These are phyloP conservation scores for Gonioctena quinquepunctata DNA, from an alignment of 1,140 invertebrate species.

Conservation along the genomic window DNA sequence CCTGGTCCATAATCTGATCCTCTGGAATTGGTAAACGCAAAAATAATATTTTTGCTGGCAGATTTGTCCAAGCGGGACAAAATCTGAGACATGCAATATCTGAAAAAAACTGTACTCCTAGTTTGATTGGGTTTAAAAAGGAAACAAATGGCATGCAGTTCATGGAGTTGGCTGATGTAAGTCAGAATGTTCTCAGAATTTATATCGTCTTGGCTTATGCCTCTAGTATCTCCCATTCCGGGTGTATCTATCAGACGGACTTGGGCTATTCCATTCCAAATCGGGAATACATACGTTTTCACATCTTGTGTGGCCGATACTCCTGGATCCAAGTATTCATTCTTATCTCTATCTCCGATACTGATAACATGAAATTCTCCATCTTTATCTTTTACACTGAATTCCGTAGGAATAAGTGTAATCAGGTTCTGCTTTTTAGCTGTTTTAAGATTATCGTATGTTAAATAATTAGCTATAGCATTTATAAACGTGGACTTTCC, in stretches of 20 bases:
- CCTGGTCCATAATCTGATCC: slow-evolving; percentile 42
- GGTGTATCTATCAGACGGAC: slow-evolving; percentile 47
- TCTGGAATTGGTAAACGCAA: slow-evolving; percentile 46
- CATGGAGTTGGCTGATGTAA: slow-evolving; percentile 35
- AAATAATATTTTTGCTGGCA: slow-evolving; percentile 43
- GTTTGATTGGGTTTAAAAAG: slow-evolving; percentile 44
- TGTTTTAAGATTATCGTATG: slow-evolving; percentile 34
- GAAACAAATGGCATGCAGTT: slow-evolving; percentile 47
- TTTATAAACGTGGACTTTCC: slow-evolving; percentile 54
- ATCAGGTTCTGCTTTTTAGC: slow-evolving; percentile 35
- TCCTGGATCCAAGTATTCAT: slow-evolving; percentile 39
- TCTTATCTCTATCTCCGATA: slow-evolving; percentile 40
- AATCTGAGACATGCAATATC: slow-evolving; percentile 48
- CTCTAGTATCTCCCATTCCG: slow-evolving; percentile 45
- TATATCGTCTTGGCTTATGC: slow-evolving; percentile 40
- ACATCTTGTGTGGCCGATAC: slow-evolving; percentile 46
- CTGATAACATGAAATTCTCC: slow-evolving; percentile 21
- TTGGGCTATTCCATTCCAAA: slow-evolving; percentile 25
- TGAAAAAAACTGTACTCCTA: slow-evolving; percentile 36
- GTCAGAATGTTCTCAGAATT: slow-evolving; percentile 46
- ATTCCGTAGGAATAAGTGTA: slow-evolving; percentile 42
- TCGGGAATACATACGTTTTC: slow-evolving; percentile 46
- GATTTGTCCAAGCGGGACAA: slow-evolving; percentile 45
- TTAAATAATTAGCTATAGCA: slow-evolving; percentile 48
- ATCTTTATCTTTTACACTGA: slow-evolving; percentile 39